Base-by-base conservation (phyloP, 2,113 vertebrate genomes). In the Carollia perspicillata region DNA sequence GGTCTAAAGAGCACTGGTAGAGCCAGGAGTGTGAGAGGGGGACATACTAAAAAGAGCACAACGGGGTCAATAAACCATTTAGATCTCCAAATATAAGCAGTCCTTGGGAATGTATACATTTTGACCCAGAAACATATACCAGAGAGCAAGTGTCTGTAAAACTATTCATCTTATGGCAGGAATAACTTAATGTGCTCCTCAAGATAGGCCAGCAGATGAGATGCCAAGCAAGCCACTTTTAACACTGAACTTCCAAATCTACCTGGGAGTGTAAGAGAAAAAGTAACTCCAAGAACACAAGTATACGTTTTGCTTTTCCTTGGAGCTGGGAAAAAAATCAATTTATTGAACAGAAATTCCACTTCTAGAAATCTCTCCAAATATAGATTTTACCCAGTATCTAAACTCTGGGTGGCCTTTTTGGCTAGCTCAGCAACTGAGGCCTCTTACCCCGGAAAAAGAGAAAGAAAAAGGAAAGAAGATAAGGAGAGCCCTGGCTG, bases 311-410 rank as follows among this genome's bases (percentile, higher is more conserved):
- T 58, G 30, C 40, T 69, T 90, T 89, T 53, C 72, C 22, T 79
- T 80, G n/a, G 35, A 78, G 42, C 23, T 94, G 35, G 60, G 8
- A 8, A 68, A 87, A 42, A 94, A 87, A 49, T 47, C 17, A n/a
- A 8, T 58, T 42, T 71, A 65, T 42, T 78, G 84, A 89, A 79
- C 40, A 84, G 51, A 93, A 94, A 97, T 68, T 94, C 53, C 35
- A 91, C 13, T 66, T 80, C 20, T 63, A 92, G 42, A 85, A 89
- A 66, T 80, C 72, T 75, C 51, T 95, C 35, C 44, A 89, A 11
- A 80, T 63, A 96, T 0, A 28, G 22, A 85, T 63, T 89, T 42
- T 90, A 51, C n/a, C 53, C 44, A 84, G 63, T 23, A 78, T 53
- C 51, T 28, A 75, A 89, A 86, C 40, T 92, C 35, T 71, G 44